A percentile compares a stretch with the other conserved stretches of the same genome.
Evolutionary conservation across 1,140 invertebrate species (phyloP).

Genomic region (Apocrypta bakeri): DNA sequence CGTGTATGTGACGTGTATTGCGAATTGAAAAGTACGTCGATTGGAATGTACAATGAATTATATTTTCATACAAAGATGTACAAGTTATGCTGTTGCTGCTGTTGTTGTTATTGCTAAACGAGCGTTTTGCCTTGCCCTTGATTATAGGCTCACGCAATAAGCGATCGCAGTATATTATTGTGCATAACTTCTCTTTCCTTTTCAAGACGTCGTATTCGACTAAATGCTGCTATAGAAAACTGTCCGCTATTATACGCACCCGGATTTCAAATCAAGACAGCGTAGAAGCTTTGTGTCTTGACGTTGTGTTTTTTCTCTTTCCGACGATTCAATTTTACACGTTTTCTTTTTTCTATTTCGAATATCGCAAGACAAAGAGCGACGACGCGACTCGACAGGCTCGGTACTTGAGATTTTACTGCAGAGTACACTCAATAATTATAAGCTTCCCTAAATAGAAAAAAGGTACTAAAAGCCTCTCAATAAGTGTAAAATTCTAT

Average conservation of each 20-base stretch:
- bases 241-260: not conserved
- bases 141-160: constrained; percentile 44
- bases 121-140: constrained; percentile 54
- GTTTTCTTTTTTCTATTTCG: not conserved
- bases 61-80: not conserved
- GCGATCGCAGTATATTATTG: not conserved
- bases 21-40: not conserved
- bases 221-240: not conserved
- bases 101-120: constrained; percentile 48
- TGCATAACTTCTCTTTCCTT: not conserved
- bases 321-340: not conserved
- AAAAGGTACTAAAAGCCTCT: not conserved
- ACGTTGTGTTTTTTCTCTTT: not conserved
- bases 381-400: not conserved
- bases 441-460: not conserved
- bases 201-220: too few relatives aligned
- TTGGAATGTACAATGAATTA: not conserved
- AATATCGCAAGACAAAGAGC: constrained; percentile 12
- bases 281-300: too few relatives aligned
- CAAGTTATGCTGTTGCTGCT: not conserved
- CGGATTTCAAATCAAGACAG: not conserved
- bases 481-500: not conserved
- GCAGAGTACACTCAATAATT: not conserved
- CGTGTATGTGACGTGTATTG: not conserved
- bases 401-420: not conserved